Conservation (phyloP, 53 echinoderm and acorn worm species). For the Henricia sp. region DNA sequence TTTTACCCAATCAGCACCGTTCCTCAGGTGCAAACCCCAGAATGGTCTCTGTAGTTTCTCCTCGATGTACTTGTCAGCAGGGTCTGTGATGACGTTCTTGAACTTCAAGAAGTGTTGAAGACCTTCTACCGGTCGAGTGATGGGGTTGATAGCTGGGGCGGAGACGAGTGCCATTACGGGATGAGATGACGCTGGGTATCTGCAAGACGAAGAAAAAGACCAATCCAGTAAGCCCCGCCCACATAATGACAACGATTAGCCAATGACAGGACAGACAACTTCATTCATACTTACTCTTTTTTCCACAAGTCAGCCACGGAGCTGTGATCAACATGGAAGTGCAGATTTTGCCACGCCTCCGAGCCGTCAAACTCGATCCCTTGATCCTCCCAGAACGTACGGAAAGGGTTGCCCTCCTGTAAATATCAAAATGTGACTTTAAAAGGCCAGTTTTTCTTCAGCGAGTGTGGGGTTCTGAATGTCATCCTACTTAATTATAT, state of each 20-base stretch:
- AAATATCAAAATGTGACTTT: background rate
- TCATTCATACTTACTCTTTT: constrained; percentile 42
- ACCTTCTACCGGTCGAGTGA: constrained; percentile 50
- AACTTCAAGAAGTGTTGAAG: constrained; percentile 85
- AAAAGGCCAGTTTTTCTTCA: too few relatives aligned
- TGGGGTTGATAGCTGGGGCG: constrained; percentile 80
- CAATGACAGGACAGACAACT: background rate
- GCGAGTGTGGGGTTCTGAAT: too few relatives aligned
- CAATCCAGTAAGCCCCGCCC: too few relatives aligned
- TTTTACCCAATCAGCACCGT: constrained; percentile 99
- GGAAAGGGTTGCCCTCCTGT: constrained; percentile 92
- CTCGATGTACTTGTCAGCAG: constrained; percentile 70
- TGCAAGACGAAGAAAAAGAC: too few relatives aligned
- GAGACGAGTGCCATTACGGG: constrained; percentile 87
- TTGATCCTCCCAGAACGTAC: constrained; percentile 84
- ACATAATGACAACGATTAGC: too few relatives aligned
- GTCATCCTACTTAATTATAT: too few relatives aligned
- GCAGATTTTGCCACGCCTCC: constrained; percentile 82
- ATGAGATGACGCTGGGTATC: constrained; percentile 69
- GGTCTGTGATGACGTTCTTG: constrained; percentile 58
- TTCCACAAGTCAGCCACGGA: constrained; percentile 44
- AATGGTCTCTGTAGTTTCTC: constrained; percentile 74
- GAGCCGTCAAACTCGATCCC: constrained; percentile 81
- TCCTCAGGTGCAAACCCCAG: constrained; percentile 89
- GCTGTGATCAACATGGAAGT: constrained; percentile 86